Evolutionary conservation across 2,888 invertebrate species (phyloP), one percentile per base, ranked within the genome.

Genomic region (Eumacrocentrus americanus): DNA sequence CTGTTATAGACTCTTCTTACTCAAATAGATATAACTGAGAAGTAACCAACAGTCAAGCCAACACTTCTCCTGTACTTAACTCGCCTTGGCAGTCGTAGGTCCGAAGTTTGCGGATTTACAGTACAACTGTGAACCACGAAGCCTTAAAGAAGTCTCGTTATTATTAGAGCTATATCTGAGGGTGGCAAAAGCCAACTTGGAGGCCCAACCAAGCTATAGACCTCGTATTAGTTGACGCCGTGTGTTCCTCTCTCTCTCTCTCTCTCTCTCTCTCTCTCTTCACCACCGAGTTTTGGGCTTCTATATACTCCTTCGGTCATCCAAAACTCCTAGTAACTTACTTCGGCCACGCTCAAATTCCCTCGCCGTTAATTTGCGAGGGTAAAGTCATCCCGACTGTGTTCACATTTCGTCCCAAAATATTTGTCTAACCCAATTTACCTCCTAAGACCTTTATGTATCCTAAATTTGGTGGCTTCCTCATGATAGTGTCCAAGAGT

Each of bases 41-140:
- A n/a, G n/a, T n/a, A n/a, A n/a, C 29, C 29, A 29, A 29, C 29
- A 29, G 29, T 29, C 29, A 29, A 29, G n/a, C 29, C 29, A 9
- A 29, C 29, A 29, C 29, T 29, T 29, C 5, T 4, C 29, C 29
- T 4, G 9, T 9, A 29, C 9, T 29, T 29, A 29, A 29, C 29
- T 50, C 16, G 2, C 12, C 22, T 22, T 37, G 25, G 50, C 29
- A n/a, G 52, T 4, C 29, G 12, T 52, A 50, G 29, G 23, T 35
- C 16, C 67, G 65, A 76, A 74, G 68, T 73, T 67, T 67, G 23
- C 65, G 68, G 71, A 75, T 76, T 74, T 73, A 75, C 75, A 72
- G 72, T 76, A 72, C 71, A 72, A 75, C 71, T 72, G 65, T 65
- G 70, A 70, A 70, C 69, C 64, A 66, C 20, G 58, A 62, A 63